Base-by-base conservation (phyloP, 2,888 invertebrate genomes). In the Acleris laterana region DNA sequence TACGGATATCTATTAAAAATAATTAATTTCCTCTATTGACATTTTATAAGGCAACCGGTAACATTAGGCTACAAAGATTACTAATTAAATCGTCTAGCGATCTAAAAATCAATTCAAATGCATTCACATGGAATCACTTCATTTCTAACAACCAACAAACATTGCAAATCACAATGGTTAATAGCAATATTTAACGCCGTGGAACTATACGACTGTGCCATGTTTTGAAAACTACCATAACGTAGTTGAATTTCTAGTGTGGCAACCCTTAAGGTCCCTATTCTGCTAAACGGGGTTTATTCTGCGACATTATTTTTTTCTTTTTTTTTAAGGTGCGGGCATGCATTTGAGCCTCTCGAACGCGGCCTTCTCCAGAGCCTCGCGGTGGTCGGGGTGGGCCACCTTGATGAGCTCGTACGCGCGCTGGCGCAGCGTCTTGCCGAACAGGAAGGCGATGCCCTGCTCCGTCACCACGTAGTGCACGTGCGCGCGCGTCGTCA, bases 401-500 rank as follows among this genome's bases (percentile, higher is more conserved):
- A 99, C 95, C 71, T 96, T 94, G 79, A 99, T 98, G 5, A 99
- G 94, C 68, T 96, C 98, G 85, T 98, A 95, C 3, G 98, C 98
- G 61, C 99, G 93, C 84, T 99, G 98, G 2, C 98, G 94, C 60
- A 98, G 93, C 17, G 96, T 96, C 88, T 97, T 98, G 49, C 99
- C 99, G 85, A 98, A 98, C 56, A 99, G 90, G 65, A 95, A 93
- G 0, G 98, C 98, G 72, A 98, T 96, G 17, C 99, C 99, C 73
- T 96, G 94, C 83, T 99, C 99, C 0, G 99, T 99, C 0, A 98
- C 98, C 3, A 99, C 94, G 84, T 98, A 99, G 84, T 98, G 97
- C 0, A 97, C 97, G 84, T 99, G 98, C 0, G 97, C 98, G 71
- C 98, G 94, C 0, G 97, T 95, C 0, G 98, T 98, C 17, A 98